These are phyloP conservation scores for Patagioenas fasciata DNA, from an alignment of 2,113 vertebrate genomes.

Conservation along the genomic window DNA sequence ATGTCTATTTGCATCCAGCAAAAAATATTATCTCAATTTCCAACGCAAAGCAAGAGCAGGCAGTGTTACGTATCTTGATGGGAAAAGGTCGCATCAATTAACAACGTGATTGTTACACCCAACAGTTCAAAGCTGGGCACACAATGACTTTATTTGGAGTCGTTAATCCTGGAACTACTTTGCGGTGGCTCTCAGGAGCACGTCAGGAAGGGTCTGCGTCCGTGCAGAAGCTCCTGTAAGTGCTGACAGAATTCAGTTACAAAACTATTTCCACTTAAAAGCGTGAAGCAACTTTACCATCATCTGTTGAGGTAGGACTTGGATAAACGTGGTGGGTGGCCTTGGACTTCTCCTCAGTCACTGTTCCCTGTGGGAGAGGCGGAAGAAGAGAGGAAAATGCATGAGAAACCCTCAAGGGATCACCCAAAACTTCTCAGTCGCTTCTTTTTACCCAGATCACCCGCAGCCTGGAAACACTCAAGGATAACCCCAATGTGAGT, in stretches of 20 bases:
- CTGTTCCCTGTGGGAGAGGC: slow-evolving; percentile 81
- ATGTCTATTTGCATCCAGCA: neutral
- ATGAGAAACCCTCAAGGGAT: neutral
- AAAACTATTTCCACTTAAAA: neutral
- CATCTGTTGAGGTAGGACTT: slow-evolving; percentile 84
- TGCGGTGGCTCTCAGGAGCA: neutral
- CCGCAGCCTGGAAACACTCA: neutral
- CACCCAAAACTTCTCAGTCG: neutral
- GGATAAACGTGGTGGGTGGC: slow-evolving; percentile 94
- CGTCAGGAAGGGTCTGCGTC: neutral
- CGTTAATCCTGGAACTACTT: neutral
- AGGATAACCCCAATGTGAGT: neutral
- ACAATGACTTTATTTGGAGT: neutral
- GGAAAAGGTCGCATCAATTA: neutral
- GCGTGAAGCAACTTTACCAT: slow-evolving; percentile 77
- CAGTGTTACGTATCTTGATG: neutral
- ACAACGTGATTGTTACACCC: neutral
- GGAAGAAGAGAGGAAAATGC: neutral
- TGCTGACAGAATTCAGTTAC: neutral
- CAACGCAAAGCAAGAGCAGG: neutral
- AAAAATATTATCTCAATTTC: neutral
- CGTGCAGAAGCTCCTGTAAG: fast-evolving
- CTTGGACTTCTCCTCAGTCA: slow-evolving; percentile 95
- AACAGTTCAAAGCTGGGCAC: neutral
- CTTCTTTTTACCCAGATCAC: neutral